A percentile compares a stretch with the other conserved stretches of the same genome.
Conservation (phyloP, 92 coral and sea anemone genomes). For the Epizoanthus illoricatus region DNA sequence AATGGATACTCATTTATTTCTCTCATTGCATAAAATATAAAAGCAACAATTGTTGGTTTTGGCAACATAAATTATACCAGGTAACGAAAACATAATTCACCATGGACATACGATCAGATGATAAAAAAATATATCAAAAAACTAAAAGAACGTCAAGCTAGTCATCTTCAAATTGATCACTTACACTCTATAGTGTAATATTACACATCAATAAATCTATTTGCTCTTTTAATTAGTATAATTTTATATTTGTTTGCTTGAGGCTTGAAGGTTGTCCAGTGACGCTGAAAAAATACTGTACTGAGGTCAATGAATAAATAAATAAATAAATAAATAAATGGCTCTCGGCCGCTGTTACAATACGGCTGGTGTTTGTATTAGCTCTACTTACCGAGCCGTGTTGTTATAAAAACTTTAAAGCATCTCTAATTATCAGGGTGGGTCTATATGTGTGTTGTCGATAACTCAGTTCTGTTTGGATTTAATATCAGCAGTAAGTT, state of each 20-base stretch:
- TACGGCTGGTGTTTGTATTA: not conserved
- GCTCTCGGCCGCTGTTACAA: not conserved
- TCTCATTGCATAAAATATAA: no score
- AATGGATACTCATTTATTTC: no score
- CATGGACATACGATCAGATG: no score
- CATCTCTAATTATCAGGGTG: not conserved
- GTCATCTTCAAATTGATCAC: no score
- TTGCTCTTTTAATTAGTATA: not conserved
- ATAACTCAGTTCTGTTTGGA: not conserved
- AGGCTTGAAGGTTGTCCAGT: not conserved
- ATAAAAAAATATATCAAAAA: no score
- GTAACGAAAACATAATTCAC: no score
- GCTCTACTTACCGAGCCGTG: not conserved
- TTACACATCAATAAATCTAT: no score
- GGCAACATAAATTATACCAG: no score
- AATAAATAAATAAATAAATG: no score
- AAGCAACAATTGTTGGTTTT: no score
- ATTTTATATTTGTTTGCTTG: not conserved
- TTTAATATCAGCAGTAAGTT: constrained; percentile 29
- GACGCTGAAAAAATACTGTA: constrained; percentile 1
- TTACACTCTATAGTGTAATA: no score
- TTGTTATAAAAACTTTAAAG: not conserved
- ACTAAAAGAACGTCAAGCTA: no score
- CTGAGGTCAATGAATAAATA: not conserved
- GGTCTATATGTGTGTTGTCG: not conserved